Percentiles rank a stretch among this genome's conserved stretches.
phyloP scores from a whole-genome alignment of 2,797 vertebrate species.

The Characodon lateralis region DNA sequence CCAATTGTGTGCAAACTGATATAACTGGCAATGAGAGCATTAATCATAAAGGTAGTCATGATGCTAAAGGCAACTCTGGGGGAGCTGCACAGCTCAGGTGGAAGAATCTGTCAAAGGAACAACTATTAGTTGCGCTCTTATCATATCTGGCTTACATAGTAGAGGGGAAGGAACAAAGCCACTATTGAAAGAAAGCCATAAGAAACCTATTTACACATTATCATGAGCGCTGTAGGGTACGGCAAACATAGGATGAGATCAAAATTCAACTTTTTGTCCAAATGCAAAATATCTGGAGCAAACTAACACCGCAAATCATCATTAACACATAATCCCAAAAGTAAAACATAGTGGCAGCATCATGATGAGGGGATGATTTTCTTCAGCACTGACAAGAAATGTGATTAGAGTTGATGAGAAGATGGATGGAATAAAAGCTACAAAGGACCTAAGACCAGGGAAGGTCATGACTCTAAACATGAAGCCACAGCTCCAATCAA shows the following conservation, averaged over 20 bases:
- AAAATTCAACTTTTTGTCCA: too few species aligned
- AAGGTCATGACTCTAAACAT: not conserved
- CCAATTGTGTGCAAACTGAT: not conserved
- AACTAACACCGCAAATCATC: not conserved
- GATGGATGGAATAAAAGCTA: not conserved
- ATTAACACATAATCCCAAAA: not conserved
- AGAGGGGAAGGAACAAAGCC: not conserved
- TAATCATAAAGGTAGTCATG: not conserved
- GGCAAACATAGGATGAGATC: too few species aligned
- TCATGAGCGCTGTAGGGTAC: too few species aligned
- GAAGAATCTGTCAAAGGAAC: not conserved
- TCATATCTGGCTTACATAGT: not conserved
- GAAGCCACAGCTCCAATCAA: not conserved
- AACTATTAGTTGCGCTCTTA: not conserved
- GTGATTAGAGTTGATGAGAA: not conserved
- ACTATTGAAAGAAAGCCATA: too few species aligned
- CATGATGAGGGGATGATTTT: not conserved
- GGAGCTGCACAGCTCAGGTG: not conserved
- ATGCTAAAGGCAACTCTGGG: not conserved
- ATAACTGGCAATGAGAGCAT: not conserved
- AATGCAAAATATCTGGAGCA: too few species aligned
- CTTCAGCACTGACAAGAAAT: not conserved
- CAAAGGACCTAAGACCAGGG: not conserved
- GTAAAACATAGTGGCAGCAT: not conserved
- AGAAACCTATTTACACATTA: too few species aligned